These are phyloP conservation scores for Acipenser ruthenus DNA, from an alignment of 2,797 vertebrate genomes.

Conservation along the genomic window DNA sequence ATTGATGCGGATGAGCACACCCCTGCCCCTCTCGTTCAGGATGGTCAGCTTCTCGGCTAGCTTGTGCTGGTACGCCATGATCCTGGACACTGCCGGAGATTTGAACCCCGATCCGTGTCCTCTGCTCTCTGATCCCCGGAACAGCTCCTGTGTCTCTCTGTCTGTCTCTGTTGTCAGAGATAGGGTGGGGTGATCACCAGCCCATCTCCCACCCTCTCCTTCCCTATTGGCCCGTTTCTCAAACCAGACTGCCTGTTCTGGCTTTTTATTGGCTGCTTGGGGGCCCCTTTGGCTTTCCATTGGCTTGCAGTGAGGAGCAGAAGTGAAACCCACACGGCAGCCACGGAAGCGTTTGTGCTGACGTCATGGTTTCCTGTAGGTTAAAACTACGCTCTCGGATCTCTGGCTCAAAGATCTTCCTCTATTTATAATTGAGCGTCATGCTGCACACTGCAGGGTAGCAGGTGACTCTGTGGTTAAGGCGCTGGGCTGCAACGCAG, in stretches of 20 bases:
- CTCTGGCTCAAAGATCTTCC: no score
- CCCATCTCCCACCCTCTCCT: no score
- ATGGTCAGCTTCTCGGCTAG: conserved; percentile 84
- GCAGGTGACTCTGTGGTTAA: no score
- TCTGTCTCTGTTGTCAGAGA: conserved; percentile 39
- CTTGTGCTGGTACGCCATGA: conserved; percentile 80
- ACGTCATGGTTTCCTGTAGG: not conserved
- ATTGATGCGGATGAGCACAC: conserved; percentile 79
- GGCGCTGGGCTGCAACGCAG: no score
- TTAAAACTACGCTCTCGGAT: not conserved
- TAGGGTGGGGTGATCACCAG: conserved; percentile 19
- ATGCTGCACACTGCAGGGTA: no score
- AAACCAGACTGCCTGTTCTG: not conserved
- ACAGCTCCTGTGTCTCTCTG: conserved; percentile 33
- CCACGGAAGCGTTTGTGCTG: not conserved
- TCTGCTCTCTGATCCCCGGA: conserved; percentile 13
- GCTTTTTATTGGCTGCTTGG: not conserved
- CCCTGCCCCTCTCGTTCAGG: conserved; percentile 77
- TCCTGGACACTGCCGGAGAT: conserved; percentile 41
- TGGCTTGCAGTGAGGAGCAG: not conserved
- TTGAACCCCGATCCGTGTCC: conserved; percentile 7
- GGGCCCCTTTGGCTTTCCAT: not conserved
- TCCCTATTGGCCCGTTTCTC: not conserved
- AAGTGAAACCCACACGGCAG: not conserved
- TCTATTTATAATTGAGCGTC: no score